A percentile compares a stretch with the other conserved stretches of the same genome.
Conservation (phyloP, 2,888 invertebrate genomes). For the Pterostichus madidus region DNA sequence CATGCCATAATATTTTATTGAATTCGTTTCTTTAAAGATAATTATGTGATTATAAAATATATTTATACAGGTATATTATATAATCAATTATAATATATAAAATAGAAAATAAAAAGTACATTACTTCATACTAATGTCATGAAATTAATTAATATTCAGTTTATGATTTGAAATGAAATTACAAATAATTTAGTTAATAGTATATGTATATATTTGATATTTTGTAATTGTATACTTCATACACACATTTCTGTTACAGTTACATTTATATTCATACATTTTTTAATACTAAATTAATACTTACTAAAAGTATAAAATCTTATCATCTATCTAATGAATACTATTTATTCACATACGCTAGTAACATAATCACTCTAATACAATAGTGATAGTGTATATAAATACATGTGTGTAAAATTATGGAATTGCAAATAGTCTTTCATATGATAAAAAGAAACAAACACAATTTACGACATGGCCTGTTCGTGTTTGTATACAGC, state of each 20-base stretch:
- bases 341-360: slow-evolving; percentile 24
- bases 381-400: slow-evolving; percentile 51
- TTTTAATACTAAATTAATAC: slow-evolving; percentile 64
- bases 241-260: slow-evolving; percentile 59
- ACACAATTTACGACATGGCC: slow-evolving; percentile 76
- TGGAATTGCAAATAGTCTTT: slow-evolving; percentile 54
- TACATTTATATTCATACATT: slow-evolving; percentile 56
- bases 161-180: not conserved
- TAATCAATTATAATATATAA: slow-evolving; percentile 54
- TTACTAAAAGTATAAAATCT: slow-evolving; percentile 66
- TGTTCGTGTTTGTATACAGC: slow-evolving; percentile 96
- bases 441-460: slow-evolving; percentile 41
- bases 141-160: not conserved
- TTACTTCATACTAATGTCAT: slow-evolving; percentile 43
- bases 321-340: slow-evolving; percentile 46
- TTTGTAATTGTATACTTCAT: slow-evolving; percentile 56
- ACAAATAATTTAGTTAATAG: slow-evolving; percentile 36
- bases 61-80: slow-evolving; percentile 51
- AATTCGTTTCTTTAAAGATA: slow-evolving; percentile 52
- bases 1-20: slow-evolving; percentile 66
- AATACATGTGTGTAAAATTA: slow-evolving; percentile 56
- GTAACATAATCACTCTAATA: slow-evolving; percentile 41
- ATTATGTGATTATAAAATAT: slow-evolving; percentile 60
- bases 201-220: slow-evolving; percentile 57
- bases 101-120: slow-evolving; percentile 51